Evolutionary conservation across 2,113 vertebrate genomes (phyloP), one percentile per base, ranked within the genome.

Genomic region (Noctilio leporinus): DNA sequence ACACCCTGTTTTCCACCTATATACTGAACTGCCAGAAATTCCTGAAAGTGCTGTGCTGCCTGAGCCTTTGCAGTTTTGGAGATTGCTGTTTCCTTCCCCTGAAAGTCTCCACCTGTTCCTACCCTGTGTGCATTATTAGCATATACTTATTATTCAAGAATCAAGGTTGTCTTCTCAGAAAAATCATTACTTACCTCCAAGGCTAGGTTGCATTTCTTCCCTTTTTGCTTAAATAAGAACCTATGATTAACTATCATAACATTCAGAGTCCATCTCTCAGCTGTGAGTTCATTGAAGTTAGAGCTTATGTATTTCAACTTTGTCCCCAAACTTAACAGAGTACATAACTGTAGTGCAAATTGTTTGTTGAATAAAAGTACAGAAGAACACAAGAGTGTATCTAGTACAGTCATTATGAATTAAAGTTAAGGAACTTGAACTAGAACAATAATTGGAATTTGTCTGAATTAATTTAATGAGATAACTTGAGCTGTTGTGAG

Each of bases 381-480:
- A 62, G 26, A 51, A 76, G 65, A 65, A 26, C n/a, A 64, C 45
- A 65, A 38, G 69, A 51, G 3, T 43, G 2, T 73, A 49, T 30
- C 22, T 86, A 55, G 26, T 55, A 55, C 0, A 47, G 14, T 10
- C 9, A 28, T 75, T 53, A 26, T 51, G 33, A 24, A 82, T 77
- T 49, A 82, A 30, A 64, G 14, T 57, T 86, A 75, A 89, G 67
- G 7, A 73, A 76, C 82, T 65, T 59, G 67, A 89, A 43, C 67
- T 47, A 57, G 30, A 83, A 16, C 12, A 65, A 26, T 65, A 57
- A 47, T 24, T 78, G 35, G 35, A n/a, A 82, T 86, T 82, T 89
- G 4, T 90, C 38, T 89, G 24, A 86, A 72, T 92, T 92, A 86
- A 59, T 33, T 91, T 77, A 90, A 72, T 91, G 51, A 91, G 30